These are phyloP conservation scores for Hypomecis atomaria DNA, from an alignment of 2,888 invertebrate genomes.

Conservation along the genomic window DNA sequence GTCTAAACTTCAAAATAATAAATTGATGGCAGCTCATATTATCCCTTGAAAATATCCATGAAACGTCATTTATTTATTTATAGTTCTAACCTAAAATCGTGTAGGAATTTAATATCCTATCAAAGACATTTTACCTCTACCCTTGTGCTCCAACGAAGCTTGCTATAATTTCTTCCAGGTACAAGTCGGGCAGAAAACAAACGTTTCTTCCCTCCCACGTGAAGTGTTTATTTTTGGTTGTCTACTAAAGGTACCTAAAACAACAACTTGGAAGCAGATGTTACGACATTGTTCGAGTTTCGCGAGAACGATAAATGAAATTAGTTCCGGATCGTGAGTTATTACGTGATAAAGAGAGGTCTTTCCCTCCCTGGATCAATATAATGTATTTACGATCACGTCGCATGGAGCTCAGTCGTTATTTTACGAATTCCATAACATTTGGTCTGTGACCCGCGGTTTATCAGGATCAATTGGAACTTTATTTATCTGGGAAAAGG, in stretches of 20 bases:
- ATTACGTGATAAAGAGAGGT: constrained; percentile 45
- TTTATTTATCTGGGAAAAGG: too few relatives aligned
- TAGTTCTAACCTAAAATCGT: not conserved
- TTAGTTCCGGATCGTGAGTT: constrained; percentile 49
- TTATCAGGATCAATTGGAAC: too few relatives aligned
- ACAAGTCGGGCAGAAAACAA: constrained; percentile 2
- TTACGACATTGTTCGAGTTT: constrained; percentile 32
- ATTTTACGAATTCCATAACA: constrained; percentile 4
- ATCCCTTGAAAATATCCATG: too few relatives aligned
- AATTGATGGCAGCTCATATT: too few relatives aligned
- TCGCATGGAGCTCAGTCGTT: constrained; percentile 13
- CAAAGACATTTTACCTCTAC: not conserved
- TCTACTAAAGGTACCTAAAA: constrained; percentile 26
- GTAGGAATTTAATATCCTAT: constrained; percentile 1
- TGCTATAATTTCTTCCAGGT: not conserved
- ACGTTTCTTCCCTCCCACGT: constrained; percentile 10
- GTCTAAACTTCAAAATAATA: too few relatives aligned
- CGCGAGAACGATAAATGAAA: constrained; percentile 45
- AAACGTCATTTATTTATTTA: not conserved
- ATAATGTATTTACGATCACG: constrained; percentile 46
- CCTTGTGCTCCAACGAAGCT: constrained; percentile 2
- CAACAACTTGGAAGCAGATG: constrained; percentile 35
- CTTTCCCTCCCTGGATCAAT: constrained; percentile 45
- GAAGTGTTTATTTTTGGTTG: constrained; percentile 21
- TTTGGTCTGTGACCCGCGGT: not conserved